Conservation (phyloP, 2,113 vertebrate species). For the Piaya cayana region DNA sequence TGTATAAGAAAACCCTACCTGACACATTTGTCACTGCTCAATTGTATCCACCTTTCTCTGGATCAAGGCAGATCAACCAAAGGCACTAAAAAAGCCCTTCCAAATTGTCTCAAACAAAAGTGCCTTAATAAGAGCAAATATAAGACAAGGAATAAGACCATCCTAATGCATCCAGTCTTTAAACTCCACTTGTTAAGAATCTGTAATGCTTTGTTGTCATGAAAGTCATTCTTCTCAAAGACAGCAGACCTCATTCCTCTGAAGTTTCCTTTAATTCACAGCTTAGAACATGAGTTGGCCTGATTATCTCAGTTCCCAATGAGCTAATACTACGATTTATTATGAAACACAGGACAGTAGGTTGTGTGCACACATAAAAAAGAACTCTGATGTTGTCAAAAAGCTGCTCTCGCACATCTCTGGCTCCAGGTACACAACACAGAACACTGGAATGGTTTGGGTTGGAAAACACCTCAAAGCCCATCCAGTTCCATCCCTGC, state of each 20-base stretch:
- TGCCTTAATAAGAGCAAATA: no score
- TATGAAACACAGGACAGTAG: neutral
- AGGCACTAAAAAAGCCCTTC: neutral
- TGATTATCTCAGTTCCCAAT: neutral
- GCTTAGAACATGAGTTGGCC: neutral
- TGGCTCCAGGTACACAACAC: no score
- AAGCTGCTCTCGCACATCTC: neutral
- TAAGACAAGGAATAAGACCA: neutral
- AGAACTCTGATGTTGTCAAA: accelerated
- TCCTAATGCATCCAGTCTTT: neutral
- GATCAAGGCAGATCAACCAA: neutral
- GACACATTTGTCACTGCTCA: neutral
- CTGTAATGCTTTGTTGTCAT: neutral
- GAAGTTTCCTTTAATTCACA: neutral
- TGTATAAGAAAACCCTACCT: accelerated
- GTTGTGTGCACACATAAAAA: no score
- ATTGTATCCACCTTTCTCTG: neutral
- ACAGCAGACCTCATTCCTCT: neutral
- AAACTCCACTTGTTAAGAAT: neutral
- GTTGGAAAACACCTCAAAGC: no score
- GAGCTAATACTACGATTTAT: neutral
- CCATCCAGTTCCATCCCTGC: no score
- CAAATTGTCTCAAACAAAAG: neutral
- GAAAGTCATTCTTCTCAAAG: neutral
- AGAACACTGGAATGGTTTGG: no score